These are phyloP conservation scores for Gobionotothen gibberifrons DNA, from an alignment of 2,797 vertebrate species.

Conservation along the genomic window DNA sequence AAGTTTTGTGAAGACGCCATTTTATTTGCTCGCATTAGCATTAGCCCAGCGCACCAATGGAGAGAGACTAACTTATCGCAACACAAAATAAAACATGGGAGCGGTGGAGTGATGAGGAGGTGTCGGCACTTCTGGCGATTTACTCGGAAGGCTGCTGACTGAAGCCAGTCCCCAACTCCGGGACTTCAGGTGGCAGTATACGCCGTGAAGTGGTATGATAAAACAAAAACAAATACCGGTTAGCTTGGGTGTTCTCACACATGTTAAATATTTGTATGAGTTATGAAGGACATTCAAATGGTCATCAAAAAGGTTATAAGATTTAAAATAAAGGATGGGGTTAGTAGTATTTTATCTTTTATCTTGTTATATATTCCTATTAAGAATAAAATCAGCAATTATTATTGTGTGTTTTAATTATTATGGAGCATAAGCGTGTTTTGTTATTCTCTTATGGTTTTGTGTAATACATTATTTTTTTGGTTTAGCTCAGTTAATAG, in stretches of 20 bases:
- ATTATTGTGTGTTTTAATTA: neutral
- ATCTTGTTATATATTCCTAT: neutral
- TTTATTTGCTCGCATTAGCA: no score
- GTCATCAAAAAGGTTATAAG: conserved; percentile 1
- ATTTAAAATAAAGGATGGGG: neutral
- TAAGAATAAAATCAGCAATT: neutral
- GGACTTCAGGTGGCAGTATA: no score
- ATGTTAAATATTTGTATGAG: neutral
- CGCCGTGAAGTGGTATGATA: neutral
- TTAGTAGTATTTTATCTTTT: neutral
- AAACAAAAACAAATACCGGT: neutral
- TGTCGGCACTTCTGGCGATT: no score
- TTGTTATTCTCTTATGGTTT: neutral
- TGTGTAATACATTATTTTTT: neutral
- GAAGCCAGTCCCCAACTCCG: no score
- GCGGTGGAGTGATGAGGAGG: no score
- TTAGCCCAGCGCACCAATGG: no score
- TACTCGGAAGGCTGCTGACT: no score
- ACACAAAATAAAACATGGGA: no score
- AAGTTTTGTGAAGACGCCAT: no score
- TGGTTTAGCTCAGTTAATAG: neutral
- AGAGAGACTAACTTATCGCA: no score
- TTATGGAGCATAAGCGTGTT: no score
- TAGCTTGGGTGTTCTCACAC: neutral
- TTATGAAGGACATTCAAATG: neutral